Evolutionary conservation across 2,888 invertebrate genomes (phyloP), one percentile per base, ranked within the genome.

Genomic region (Pharmacophagus antenor): DNA sequence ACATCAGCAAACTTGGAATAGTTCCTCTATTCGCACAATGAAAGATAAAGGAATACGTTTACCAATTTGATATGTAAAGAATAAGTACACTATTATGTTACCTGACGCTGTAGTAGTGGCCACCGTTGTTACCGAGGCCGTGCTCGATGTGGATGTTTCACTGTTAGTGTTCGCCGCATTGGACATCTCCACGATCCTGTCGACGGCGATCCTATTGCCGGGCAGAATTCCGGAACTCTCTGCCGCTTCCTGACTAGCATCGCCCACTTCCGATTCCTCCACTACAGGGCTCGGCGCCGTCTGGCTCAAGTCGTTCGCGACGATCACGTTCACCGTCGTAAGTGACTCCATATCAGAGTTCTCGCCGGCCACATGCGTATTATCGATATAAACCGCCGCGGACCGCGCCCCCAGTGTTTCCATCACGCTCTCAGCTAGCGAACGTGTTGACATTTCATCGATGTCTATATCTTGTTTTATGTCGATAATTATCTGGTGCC

Each of bases 381-480:
- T 90, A 52, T 91, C 91, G n/a, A 91, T 89, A 63, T 88, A 89
- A 0, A 91, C 91, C 0, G 89, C 84, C 0, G 90, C 89, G 0
- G 91, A 91, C 0, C 91, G 70, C 0, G 91, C 91, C 1, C 91
- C 91, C 0, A 91, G 71, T 0, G 89, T 84, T 67, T 91, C 91
- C 90, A 91, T 91, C 0, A 91, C 91, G 64, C 89, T 88, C 61
- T 91, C 91, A 0, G 91, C 91, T n/a, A 91, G 52, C 0, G 88
- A 88, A 1, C 90, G 71, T 0, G 91, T 91, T 1, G 90, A 89
- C 52, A 88, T 47, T 65, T 91, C 90, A 66, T 90, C 88, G 21
- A 91, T 90, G 61, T 90, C 91, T 47, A 91, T 87, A 50, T 91
- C 91, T 63, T 91, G 91, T 64, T 91, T 91, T 10, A 91, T 91